Percentiles rank a stretch among this genome's conserved stretches.
Evolutionary conservation across 2,888 invertebrate species (phyloP).

Genomic region (Ophion ventricosus): DNA sequence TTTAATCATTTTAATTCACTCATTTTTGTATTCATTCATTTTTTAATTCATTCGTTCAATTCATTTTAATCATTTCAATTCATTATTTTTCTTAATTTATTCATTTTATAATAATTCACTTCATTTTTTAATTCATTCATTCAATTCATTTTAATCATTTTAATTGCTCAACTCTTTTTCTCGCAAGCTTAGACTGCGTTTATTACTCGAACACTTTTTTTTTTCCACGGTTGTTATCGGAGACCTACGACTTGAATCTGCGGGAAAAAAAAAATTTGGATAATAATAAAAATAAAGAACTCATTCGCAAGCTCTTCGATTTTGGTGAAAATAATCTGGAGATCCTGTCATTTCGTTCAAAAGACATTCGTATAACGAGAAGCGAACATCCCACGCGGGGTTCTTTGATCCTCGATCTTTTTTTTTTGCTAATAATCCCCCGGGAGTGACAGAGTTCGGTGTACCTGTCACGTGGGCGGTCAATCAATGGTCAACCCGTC

Average conservation of each 20-base stretch:
- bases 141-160: no score
- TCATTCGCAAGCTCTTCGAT: background rate
- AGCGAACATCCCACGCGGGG: conserved; percentile 56
- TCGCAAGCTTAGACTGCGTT: no score
- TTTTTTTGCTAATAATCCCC: conserved; percentile 51
- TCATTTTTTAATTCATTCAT: no score
- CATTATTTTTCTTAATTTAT: no score
- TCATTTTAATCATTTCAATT: no score
- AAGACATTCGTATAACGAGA: conserved; percentile 17
- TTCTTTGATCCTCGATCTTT: conserved; percentile 54
- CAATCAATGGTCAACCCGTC: conserved; percentile 50
- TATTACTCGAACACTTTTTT: no score
- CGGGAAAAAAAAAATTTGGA: background rate
- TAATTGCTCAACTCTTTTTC: no score
- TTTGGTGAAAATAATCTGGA: background rate
- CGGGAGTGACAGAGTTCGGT: conserved; percentile 53
- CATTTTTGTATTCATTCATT: no score
- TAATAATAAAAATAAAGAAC: background rate
- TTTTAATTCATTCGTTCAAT: no score
- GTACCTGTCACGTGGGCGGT: conserved; percentile 56
- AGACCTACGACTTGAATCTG: background rate
- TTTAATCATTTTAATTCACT: no score
- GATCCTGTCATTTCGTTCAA: background rate
- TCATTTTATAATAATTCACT: no score
- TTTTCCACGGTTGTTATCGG: no score